Base-by-base conservation (phyloP, 1,140 invertebrate species). In the Eriosoma lanigerum region DNA sequence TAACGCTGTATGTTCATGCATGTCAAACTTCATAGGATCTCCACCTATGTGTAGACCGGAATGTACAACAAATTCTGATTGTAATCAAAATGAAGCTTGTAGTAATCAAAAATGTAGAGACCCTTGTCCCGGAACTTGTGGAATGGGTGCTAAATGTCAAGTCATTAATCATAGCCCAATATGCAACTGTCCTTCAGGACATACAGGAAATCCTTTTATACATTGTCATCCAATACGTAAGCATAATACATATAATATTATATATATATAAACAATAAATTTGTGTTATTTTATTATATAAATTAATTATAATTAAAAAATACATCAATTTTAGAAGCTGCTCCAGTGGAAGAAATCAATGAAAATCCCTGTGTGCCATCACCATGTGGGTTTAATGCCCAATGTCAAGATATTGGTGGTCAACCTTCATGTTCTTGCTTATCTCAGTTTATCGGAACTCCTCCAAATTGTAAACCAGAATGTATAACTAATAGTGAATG, bases 41-140 rank as follows among this genome's bases (percentile, higher is more conserved):
- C 91, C 92, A 81, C 92, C 91, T 44, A 90, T 90, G 83, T 93
- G 92, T 83, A 87, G 90, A 83, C 91, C 92, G 56, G 92, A 93
- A 85, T 93, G 92, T 86, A 87, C 88, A 8, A 89, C 91, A n/a
- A 91, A 93, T 85, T 87, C 91, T 0, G 92, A 93, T 83, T 93
- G 92, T 85, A 84, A 89, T 50, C 89, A 88, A 81, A 89, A 88
- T 81, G 86, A 87, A 83, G 91, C 91, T 13, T 93, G 92, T 84
- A 89, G 91, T 54, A 89, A 89, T 82, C 88, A 92, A 84, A 91
- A 90, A 86, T 93, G 92, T 85, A 87, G 87, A 70, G 89, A 93
- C 86, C 91, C 92, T 73, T 93, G 92, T 84, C 88, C 87, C 62
- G 91, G 91, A 19, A 90, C 90, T 0, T 93, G 92, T 83, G 92